These are phyloP conservation scores for Lichenostomus cassidix DNA, from an alignment of 2,113 vertebrate genomes.

Conservation along the genomic window DNA sequence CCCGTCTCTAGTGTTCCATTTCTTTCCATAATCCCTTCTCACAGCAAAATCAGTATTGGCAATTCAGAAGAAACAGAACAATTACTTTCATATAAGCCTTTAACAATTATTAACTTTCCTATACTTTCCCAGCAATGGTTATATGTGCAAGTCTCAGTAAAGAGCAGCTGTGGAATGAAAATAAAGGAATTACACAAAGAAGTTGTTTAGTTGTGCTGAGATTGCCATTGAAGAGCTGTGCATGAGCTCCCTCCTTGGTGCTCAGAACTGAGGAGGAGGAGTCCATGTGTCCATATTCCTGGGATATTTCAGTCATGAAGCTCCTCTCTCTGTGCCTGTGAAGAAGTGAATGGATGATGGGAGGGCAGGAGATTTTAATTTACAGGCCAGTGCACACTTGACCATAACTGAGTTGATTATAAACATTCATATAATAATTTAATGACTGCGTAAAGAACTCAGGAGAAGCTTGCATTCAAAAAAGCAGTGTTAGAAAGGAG, in stretches of 20 bases:
- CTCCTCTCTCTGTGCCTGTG: background rate
- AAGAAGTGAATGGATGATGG: background rate
- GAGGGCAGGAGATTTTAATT: background rate
- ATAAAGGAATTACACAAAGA: conserved; percentile 12
- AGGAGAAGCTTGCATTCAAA: background rate
- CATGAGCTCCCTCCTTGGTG: background rate
- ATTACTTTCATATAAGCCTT: conserved; percentile 60
- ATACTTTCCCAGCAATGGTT: conserved; percentile 18
- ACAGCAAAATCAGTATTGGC: conserved; percentile 51
- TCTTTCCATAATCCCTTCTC: conserved; percentile 56
- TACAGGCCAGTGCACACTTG: background rate
- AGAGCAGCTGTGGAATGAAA: conserved; percentile 53
- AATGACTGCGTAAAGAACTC: background rate
- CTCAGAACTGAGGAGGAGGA: background rate
- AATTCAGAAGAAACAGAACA: conserved; percentile 56
- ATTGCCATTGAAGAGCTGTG: background rate
- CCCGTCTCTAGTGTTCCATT: conserved; percentile 39
- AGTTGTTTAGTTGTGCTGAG: background rate
- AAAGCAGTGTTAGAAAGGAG: background rate
- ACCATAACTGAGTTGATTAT: conserved; percentile 2
- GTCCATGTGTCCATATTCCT: background rate
- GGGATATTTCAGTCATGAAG: background rate
- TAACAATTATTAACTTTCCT: conserved; percentile 64
- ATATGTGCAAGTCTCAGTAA: conserved; percentile 8
- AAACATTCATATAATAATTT: background rate